Evolutionary conservation across 2,113 vertebrate genomes (phyloP).

Genomic region (Misgurnus anguillicaudatus): DNA sequence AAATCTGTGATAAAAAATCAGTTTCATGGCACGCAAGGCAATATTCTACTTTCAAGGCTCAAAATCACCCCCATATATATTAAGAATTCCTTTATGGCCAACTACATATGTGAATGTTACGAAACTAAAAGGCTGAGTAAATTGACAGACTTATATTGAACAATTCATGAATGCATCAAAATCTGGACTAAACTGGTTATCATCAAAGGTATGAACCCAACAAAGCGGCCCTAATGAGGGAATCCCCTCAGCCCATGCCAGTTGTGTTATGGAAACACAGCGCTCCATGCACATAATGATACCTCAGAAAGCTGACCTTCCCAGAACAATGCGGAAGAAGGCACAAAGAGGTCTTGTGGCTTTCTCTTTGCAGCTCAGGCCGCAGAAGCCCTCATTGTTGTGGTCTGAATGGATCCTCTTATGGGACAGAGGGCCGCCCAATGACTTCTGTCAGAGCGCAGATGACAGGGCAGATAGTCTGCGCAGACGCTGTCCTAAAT

Average conservation of each 20-base stretch:
- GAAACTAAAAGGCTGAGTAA: background rate
- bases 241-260: conserved; percentile 35
- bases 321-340: conserved; percentile 50
- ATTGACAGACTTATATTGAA: background rate
- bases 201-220: conserved; percentile 23
- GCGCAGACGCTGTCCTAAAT: conserved; percentile 39
- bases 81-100: no score
- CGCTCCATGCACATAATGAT: conserved; percentile 42
- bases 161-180: background rate
- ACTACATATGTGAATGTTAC: no score
- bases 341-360: conserved; percentile 45
- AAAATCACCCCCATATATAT: background rate
- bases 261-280: conserved; percentile 45
- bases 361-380: conserved; percentile 7
- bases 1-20: background rate
- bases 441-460: conserved; percentile 42
- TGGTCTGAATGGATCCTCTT: conserved; percentile 45
- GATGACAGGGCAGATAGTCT: conserved; percentile 44
- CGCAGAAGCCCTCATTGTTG: conserved; percentile 49
- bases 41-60: background rate
- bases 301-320: conserved; percentile 54
- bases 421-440: conserved; percentile 26
- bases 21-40: no score
- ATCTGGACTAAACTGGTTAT: background rate
- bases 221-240: conserved; percentile 13